A percentile compares a stretch with the other conserved stretches of the same genome.
phyloP scores from a whole-genome alignment of 2,797 vertebrate genomes.

The Streptopelia turtur region DNA sequence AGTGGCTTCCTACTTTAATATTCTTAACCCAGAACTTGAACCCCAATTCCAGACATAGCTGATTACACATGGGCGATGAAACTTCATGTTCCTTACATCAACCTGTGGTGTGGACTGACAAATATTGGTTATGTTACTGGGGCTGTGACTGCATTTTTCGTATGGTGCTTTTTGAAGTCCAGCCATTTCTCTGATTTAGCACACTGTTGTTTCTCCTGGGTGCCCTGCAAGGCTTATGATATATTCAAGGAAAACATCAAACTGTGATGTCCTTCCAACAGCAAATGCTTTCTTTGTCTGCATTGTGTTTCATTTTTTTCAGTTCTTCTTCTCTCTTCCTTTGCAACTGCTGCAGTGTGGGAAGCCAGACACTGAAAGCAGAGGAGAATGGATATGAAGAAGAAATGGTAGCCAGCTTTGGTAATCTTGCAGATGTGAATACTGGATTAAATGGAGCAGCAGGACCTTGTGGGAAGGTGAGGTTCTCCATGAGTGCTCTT shows the following conservation, averaged over 20 bases:
- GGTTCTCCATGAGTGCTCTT: background rate
- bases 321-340: background rate
- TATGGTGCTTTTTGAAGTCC: background rate
- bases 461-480: constrained; percentile 81
- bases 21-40: background rate
- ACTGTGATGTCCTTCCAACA: background rate
- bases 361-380: constrained; percentile 71
- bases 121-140: background rate
- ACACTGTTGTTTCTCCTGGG: background rate
- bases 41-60: background rate
- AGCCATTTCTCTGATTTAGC: background rate
- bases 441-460: constrained; percentile 48
- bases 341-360: constrained; percentile 53
- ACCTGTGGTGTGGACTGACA: background rate
- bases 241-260: constrained; percentile 19
- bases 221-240: background rate
- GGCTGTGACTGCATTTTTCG: background rate
- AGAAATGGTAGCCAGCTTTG: constrained; percentile 69
- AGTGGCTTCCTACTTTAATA: background rate
- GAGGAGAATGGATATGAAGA: constrained; percentile 76
- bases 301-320: background rate
- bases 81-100: background rate
- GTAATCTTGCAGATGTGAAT: constrained; percentile 72
- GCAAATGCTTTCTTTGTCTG: background rate
- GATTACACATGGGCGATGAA: background rate